phyloP scores from a whole-genome alignment of 2,797 vertebrate species.

The Sebastes flavidus region DNA sequence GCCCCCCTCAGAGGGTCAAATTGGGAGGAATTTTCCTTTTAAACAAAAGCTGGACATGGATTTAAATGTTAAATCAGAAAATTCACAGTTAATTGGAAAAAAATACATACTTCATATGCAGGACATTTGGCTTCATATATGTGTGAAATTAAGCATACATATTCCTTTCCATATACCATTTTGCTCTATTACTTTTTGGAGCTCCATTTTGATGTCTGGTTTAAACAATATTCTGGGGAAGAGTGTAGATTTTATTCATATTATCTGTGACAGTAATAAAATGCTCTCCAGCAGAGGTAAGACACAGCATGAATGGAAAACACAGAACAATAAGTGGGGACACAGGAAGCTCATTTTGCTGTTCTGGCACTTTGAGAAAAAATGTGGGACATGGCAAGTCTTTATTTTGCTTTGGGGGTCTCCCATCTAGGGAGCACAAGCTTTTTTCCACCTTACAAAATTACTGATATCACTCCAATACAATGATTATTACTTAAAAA shows the following conservation, averaged over 20 bases:
- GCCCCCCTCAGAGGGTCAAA: constrained; percentile 35
- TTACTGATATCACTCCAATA: not conserved
- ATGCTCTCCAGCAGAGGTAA: not conserved
- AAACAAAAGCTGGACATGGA: constrained; percentile 49
- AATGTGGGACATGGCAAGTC: not conserved
- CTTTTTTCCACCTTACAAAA: not conserved
- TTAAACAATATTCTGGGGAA: not conserved
- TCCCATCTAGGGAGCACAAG: rapidly evolving
- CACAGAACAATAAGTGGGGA: not conserved
- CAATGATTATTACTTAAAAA: not conserved
- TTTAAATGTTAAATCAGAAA: constrained; percentile 48
- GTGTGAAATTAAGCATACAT: constrained; percentile 61
- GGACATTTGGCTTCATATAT: constrained; percentile 16
- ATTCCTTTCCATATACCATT: not conserved
- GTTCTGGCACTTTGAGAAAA: not conserved
- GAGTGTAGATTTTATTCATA: constrained; percentile 7
- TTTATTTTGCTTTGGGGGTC: not conserved
- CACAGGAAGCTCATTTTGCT: not conserved
- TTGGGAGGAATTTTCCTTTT: constrained; percentile 16
- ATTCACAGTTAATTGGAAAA: constrained; percentile 35
- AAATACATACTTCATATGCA: not conserved
- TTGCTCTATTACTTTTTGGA: not conserved
- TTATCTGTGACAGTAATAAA: constrained; percentile 29
- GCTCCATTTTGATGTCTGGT: constrained; percentile 7
- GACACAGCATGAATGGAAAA: not conserved